Evolutionary conservation across 2,888 invertebrate species (phyloP), one percentile per base, ranked within the genome.

Genomic region (Volucella zonaria): DNA sequence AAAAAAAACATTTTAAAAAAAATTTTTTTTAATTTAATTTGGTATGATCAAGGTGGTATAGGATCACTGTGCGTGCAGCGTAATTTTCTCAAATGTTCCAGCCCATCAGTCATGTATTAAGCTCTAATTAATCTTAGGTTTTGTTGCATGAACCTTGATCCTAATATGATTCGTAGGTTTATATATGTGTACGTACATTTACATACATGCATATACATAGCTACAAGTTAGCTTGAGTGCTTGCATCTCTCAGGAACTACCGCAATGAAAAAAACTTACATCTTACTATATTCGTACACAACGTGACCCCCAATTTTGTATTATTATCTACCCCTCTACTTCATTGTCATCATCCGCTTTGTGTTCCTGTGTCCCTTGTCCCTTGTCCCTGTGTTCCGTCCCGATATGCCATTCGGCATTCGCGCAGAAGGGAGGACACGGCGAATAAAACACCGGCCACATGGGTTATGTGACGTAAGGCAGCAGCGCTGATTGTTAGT

Each of bases 331-430:
- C 58, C 61, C 88, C 77, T 88, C 86, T 82, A 83, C 83, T 83
- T 87, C 87, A 77, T 87, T 87, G 78, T 62, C 70, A 68, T 86
- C 78, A 77, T 67, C 77, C 86, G 64, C 85, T 73, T 67, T 47
- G 67, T 61, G 67, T 51, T 42, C 31, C 58, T 51, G 61, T 81
- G 64, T 86, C 58, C 58, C 59, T 83, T n/a, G n/a, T n/a, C n/a
- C 58, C 54, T 64, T 81, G 64, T 86, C 58, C 58, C 59, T 83
- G 59, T 64, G 56, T 78, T 38, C 62, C 38, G 49, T 78, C 43
- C 62, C 38, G 49, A 52, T 54, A 56, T 68, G 54, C 73, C 49
- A 59, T 76, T 49, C 77, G 61, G 49, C 62, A 67, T 38, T 23
- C 66, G 45, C 64, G 43, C 10, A 49, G 58, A 59, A 15, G 14